Base-by-base conservation (phyloP, 2,888 invertebrate species). In the Scrobipalpa costella region DNA sequence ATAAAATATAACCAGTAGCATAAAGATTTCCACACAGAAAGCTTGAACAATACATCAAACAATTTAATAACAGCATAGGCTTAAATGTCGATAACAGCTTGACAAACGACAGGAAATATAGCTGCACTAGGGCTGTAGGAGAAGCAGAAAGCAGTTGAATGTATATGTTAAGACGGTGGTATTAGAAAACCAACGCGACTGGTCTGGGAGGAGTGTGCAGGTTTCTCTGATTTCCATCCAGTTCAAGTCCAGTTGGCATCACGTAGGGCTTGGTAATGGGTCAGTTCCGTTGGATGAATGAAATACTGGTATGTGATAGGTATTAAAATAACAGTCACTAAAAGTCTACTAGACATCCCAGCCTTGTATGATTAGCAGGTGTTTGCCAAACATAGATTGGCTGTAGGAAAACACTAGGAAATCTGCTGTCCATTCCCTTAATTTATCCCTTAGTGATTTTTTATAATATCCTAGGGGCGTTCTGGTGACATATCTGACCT, bases 121-220 rank as follows among this genome's bases (percentile, higher is more conserved):
- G 64, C 50, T 58, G 27, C 27, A 27, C 27, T 27, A 27, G 27
- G 58, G 63, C 36, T 38, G 27, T 50, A 66, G 62, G 64, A 66
- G 69, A 70, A 69, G 67, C 64, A 63, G 67, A 59, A 57, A 52
- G 64, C 65, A 67, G 59, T 59, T 55, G 33, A 11, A 59, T 44
- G 27, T 59, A 44, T 59, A 68, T 65, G 70, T 68, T 66, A 68
- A 66, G 66, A 65, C 67, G 64, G 63, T 63, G 52, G 64, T 52
- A 65, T 67, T 68, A 69, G 71, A 71, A 71, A 71, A 68, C 71
- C 27, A 66, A 33, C 44, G 58, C 15, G 65, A 66, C 71, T 63
- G 67, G 69, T 68, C 65, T 63, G 59, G 44, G 57, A 62, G 40
- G 8, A 61, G 21, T 47, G 40, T 33, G 27, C 52, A 44, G 34